Percentiles rank a stretch among this genome's conserved stretches.
phyloP scores from a whole-genome alignment of 2,113 vertebrate genomes.

The Aptenodytes forsteri region DNA sequence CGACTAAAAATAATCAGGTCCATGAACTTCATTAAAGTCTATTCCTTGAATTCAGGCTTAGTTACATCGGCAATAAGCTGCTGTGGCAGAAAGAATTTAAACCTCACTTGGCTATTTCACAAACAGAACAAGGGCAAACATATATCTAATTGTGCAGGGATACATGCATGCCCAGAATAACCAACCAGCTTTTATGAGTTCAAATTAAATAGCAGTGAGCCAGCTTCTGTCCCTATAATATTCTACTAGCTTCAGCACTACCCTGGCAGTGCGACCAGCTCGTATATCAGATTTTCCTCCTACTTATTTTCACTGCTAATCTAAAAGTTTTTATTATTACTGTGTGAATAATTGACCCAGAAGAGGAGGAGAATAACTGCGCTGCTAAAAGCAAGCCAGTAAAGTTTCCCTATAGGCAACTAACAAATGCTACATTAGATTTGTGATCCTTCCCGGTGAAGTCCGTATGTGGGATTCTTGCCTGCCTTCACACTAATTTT shows the following conservation, averaged over 20 bases:
- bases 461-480: neutral
- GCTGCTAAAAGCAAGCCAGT: neutral
- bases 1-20: constrained; percentile 8
- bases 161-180: neutral
- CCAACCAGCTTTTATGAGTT: neutral
- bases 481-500: neutral
- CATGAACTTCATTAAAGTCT: neutral
- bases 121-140: constrained; percentile 12
- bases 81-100: neutral
- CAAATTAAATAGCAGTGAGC: neutral
- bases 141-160: neutral
- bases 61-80: neutral
- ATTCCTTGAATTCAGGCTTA: neutral
- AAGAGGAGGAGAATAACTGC: neutral
- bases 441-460: neutral
- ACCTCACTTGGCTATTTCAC: constrained; percentile 3
- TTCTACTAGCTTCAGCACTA: neutral
- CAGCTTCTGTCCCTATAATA: neutral
- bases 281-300: neutral
- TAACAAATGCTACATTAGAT: neutral
- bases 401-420: neutral
- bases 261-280: neutral
- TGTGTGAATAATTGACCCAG: neutral
- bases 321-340: neutral
- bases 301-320: neutral